phyloP scores from a whole-genome alignment of 1,140 invertebrate genomes.

The Sesamia nonagrioides region DNA sequence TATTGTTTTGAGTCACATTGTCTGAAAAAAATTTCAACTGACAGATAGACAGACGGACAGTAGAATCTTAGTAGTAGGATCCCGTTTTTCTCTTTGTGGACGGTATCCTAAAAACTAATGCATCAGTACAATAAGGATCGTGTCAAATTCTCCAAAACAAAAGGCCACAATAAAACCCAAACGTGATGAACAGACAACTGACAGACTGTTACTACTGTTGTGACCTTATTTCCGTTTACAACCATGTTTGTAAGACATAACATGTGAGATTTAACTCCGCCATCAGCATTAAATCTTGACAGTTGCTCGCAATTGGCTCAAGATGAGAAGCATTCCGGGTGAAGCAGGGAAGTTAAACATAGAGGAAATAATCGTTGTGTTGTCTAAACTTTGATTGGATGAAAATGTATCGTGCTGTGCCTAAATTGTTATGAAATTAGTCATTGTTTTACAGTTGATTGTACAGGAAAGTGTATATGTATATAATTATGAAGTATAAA shows the following conservation, averaged over 20 bases:
- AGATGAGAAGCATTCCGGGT: constrained; percentile 9
- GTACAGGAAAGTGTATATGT: too few relatives aligned
- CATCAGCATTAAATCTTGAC: background rate
- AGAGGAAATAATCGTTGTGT: constrained; percentile 1
- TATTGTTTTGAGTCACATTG: too few relatives aligned
- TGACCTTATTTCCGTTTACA: background rate
- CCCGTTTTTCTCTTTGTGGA: too few relatives aligned
- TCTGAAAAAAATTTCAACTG: too few relatives aligned
- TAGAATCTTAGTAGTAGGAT: too few relatives aligned
- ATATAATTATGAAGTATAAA: background rate
- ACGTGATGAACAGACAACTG: background rate
- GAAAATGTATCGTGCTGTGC: constrained; percentile 19
- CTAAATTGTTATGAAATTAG: constrained; percentile 7
- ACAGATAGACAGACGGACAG: too few relatives aligned
- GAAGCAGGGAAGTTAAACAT: background rate
- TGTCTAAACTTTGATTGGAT: constrained; percentile 31
- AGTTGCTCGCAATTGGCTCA: constrained; percentile 26
- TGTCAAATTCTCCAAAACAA: background rate
- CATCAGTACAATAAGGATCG: too few relatives aligned
- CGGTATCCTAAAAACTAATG: too few relatives aligned
- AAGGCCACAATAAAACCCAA: background rate
- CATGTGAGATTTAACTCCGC: background rate
- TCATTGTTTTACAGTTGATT: constrained; percentile 5
- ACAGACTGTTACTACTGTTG: too few relatives aligned
- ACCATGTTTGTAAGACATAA: background rate